Evolutionary conservation across 2,113 vertebrate genomes (phyloP), one percentile per base, ranked within the genome.

Genomic region (Pangasianodon hypophthalmus): DNA sequence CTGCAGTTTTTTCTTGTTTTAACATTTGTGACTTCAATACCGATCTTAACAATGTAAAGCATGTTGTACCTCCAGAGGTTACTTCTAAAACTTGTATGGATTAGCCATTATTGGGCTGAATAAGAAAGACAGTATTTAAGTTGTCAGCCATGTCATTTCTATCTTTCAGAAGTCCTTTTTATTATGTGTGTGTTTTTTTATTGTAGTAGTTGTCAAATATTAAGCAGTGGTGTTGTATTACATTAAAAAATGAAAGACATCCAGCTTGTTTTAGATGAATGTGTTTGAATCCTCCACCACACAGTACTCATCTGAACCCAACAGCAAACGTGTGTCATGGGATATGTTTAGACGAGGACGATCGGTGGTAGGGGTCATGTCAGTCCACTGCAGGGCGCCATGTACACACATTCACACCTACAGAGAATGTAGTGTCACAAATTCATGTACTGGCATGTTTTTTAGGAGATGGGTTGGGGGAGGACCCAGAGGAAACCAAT

Each of bases 201-300:
- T 67, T 26, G 82, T 41, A 21, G 50, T 90, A 90, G 77, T 58
- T 71, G 81, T 90, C 32, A 75, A 71, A 75, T 82, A 90, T 58
- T 87, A 58, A 50, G 77, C 64, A 84, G 82, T 86, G 84, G 67
- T 86, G 84, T 86, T 89, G 84, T 86, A 86, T 89, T 80, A 89
- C 84, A 89, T 89, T 89, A 89, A 89, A 89, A 21, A 14, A 50
- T 52, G 18, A 85, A 86, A 86, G 58, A 89, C 56, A 86, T 89
- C n/a, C 32, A 60, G 73, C 32, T 19, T 69, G 11, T 56, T 37
- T 67, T 81, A 67, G 41, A 75, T 6, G 1, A 88, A 64, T 41
- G 87, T 56, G 46, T 88, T 71, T 83, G 26, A 83, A 26, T 83
- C 50, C 48, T 46, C 13, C 16, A 44, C 32, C 13, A 26, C 3